Evolutionary conservation across 1,140 invertebrate species (phyloP), one percentile per base, ranked within the genome.

Genomic region (Zaprionus camerounensis): DNA sequence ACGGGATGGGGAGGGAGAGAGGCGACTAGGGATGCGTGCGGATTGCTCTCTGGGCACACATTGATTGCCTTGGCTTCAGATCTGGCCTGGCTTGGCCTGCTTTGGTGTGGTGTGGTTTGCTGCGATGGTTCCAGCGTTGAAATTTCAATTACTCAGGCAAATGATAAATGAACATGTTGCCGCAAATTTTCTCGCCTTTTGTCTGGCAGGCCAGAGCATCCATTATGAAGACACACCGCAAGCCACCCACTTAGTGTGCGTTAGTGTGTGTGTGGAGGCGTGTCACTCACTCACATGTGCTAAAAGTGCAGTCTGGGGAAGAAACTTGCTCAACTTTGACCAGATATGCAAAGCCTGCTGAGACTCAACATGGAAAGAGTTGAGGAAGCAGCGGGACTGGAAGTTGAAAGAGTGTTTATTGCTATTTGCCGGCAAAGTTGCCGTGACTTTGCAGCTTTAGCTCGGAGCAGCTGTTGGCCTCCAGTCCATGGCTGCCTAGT

Each of bases 91-190:
- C 26, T 36, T 36, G 5, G 34, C 55, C 70, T 65, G 34, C 26
- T 22, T 46, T 36, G 34, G 34, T 51, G 31, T 72, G 71, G 24
- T 68, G 15, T 44, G 59, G 9, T 28, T 26, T 62, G 57, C 7
- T 41, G 6, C 58, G 67, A 67, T 70, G 67, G 69, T 38, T 63
- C 41, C 71, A 71, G 84, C 69, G 68, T 84, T 88, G 84, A 88
- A 88, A 88, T 88, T 88, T 88, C 84, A 88, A 88, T 88, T 88
- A 88, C 84, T 88, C 84, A 88, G 76, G 84, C 85, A 88, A 84
- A 90, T 88, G 84, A 88, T 88, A 88, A 88, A 88, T 88, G 85
- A 88, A 88, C 84, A 78, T 90, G 81, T 81, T 79, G 81, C 85
- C 84, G 81, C 84, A 88, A 88, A 90, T 88, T 90, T 87, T 81